These are phyloP conservation scores for Aplochiton taeniatus DNA, from an alignment of 2,797 vertebrate genomes.

Conservation along the genomic window DNA sequence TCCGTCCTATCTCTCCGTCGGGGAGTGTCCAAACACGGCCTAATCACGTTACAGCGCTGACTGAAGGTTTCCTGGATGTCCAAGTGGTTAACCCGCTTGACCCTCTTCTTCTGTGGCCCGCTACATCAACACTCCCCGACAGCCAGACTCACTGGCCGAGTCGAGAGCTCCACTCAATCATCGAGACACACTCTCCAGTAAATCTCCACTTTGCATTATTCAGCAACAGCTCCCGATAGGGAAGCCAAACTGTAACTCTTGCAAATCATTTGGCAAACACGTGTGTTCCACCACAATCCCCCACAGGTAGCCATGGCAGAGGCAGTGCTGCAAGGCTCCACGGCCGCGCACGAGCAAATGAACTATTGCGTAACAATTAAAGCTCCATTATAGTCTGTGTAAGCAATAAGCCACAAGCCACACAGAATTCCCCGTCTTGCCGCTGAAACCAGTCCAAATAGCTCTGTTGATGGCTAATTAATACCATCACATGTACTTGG, in stretches of 20 bases:
- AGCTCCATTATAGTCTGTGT: slow-evolving; percentile 15
- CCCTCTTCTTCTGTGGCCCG: not conserved
- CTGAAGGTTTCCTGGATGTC: not conserved
- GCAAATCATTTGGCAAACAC: slow-evolving; percentile 28
- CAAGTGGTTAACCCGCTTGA: not conserved
- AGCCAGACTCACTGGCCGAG: too few relatives aligned
- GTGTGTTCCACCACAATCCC: slow-evolving; percentile 33
- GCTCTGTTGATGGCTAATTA: not conserved
- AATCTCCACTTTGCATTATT: too few relatives aligned
- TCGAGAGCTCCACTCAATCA: too few relatives aligned
- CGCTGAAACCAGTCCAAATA: not conserved
- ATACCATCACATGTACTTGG: not conserved
- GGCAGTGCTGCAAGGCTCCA: slow-evolving; percentile 12
- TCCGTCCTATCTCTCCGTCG: not conserved
- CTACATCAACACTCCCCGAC: not conserved
- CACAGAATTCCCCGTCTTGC: slow-evolving; percentile 1
- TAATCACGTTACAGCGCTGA: not conserved
- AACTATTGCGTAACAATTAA: slow-evolving; percentile 22
- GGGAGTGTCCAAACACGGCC: slow-evolving; percentile 1
- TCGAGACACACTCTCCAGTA: too few relatives aligned
- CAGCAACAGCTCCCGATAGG: too few relatives aligned
- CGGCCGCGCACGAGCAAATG: slow-evolving; percentile 7
- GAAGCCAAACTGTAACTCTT: not conserved
- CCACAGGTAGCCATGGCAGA: slow-evolving; percentile 15
- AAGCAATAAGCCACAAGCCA: slow-evolving; percentile 7